Base-by-base conservation (phyloP, 2,797 vertebrate species). In the Chromobotia macracanthus region DNA sequence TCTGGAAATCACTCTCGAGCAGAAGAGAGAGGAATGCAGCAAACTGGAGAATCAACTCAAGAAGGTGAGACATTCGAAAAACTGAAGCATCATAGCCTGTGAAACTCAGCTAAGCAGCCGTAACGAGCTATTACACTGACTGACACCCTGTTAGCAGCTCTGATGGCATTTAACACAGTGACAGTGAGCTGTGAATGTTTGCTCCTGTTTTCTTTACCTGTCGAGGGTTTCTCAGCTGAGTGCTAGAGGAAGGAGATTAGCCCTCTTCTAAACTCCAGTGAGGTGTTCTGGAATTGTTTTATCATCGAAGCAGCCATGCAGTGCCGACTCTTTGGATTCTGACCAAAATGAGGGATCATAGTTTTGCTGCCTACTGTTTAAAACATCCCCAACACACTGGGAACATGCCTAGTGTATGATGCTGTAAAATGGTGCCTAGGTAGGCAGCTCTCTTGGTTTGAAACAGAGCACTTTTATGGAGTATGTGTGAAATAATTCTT, bases 1-100 rank as follows among this genome's bases (percentile, higher is more conserved):
- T 35, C 86, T 98, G 50, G 97, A 99, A 89, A 98, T 98, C 86
- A 72, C 91, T 71, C 88, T 98, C 86, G 97, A 99, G 86, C 97
- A 99, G 90, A 98, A 97, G 89, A 98, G 90, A 67, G 97, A 99
- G 85, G 97, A 98, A 84, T 98, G 94, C 72, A 83, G 94, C 88
- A 97, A 98, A 84, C 91, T 98, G 82, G 97, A 98, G 85, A 95
- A 90, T 85, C 96, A 98, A 0, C 82, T 99, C 79, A 96, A 96
- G 88, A 99, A 97, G 96, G 97, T 98, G 85, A 82, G 88, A 76
- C 31, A 58, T 46, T 46, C 55, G 13, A 8, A 23, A 23, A 48
- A 58, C 18, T 71, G 56, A 79, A 63, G 76, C 65, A 38, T 69
- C 55, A 60, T 25, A 35, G 53, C 56, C 60, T 13, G 60, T 60